phyloP scores from a whole-genome alignment of 2,113 vertebrate species.

The Camarhynchus parvulus region DNA sequence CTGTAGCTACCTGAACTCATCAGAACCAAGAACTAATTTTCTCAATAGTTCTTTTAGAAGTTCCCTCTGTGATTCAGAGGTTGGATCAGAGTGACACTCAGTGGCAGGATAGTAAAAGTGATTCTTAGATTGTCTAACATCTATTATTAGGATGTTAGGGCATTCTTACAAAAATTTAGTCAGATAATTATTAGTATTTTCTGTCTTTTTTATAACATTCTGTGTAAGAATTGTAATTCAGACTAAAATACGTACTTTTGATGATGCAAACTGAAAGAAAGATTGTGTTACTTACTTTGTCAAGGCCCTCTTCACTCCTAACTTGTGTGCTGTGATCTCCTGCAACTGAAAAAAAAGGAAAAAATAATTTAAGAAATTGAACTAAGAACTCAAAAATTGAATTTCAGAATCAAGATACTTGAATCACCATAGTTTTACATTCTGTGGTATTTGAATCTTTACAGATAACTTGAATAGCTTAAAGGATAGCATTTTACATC shows the following conservation, averaged over 20 bases:
- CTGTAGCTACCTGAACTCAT: background rate
- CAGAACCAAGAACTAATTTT: background rate
- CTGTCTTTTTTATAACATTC: background rate
- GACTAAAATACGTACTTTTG: background rate
- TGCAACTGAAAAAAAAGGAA: background rate
- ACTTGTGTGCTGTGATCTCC: background rate
- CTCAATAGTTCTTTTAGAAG: background rate
- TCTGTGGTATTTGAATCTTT: background rate
- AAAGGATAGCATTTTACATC: background rate
- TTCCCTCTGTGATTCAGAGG: background rate
- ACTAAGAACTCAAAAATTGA: background rate
- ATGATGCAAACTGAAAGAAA: background rate
- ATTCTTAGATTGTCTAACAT: background rate
- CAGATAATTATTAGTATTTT: background rate
- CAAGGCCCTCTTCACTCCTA: background rate
- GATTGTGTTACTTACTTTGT: background rate
- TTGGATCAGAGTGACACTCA: conserved; percentile 61
- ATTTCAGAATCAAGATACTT: background rate
- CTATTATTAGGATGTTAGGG: background rate
- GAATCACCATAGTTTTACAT: background rate
- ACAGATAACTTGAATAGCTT: background rate
- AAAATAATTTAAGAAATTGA: background rate
- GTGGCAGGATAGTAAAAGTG: conserved; percentile 40
- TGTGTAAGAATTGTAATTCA: background rate
- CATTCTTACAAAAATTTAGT: background rate